Base-by-base conservation (phyloP, 2,113 vertebrate species). In the Mormyrus lacerda region DNA sequence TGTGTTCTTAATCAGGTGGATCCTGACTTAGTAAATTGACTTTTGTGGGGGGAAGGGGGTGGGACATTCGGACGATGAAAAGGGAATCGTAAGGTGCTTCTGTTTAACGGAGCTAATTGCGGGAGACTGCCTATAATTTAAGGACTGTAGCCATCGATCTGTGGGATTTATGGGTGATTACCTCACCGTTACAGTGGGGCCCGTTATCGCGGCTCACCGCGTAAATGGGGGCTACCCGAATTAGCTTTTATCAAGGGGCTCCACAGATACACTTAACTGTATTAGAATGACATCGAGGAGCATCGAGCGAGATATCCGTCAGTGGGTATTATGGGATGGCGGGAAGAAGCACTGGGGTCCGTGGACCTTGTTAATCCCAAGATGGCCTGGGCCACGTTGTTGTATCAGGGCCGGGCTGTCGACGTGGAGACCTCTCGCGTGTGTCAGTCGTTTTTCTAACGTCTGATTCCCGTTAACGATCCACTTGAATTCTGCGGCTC, bases 141-240 rank as follows among this genome's bases (percentile, higher is more conserved):
- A 91, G 89, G 91, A 92, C 93, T 76, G 89, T 90, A 93, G 91
- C 93, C 93, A 95, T 95, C 94, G 95, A 95, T 96, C 94, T 94
- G 90, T 89, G 92, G 92, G 92, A 96, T 95, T 95, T 95, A 95
- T 95, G 94, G 93, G 93, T 94, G 92, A 95, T 96, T 95, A 96
- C 95, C 94, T 96, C 95, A 96, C 94, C 91, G 92, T 95, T 94
- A 93, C 93, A 94, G 94, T 95, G 95, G 94, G 92, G 93, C 92
- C 91, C 13, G 69, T 76, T 93, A 90, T 17, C 15, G 89, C 42
- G 55, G 58, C 17, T 13, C 44, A 86, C 90, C 90, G 84, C 90
- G 65, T 90, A 86, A 85, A 48, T 86, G 65, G 51, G 84, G 92
- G 92, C 93, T 95, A 94, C 94, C 93, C 95, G 93, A 93, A 93